Percentiles rank a stretch among this genome's conserved stretches.
Conservation (phyloP, 1,140 invertebrate genomes). For the Contarinia nasturtii region DNA sequence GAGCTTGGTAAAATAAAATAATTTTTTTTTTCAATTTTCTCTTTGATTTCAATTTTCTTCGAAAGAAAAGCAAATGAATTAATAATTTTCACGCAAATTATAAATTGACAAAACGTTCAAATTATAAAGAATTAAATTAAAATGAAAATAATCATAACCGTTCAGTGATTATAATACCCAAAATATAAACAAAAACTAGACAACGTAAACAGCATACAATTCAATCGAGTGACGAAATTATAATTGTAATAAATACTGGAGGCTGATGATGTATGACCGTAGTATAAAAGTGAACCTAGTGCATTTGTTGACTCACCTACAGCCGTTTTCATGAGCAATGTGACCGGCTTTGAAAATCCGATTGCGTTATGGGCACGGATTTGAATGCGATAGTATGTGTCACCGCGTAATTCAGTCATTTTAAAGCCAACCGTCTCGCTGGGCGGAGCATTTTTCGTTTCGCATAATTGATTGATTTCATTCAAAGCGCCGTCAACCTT, state of each 20-base stretch:
- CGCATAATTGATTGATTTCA: conserved; percentile 33
- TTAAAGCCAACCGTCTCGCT: conserved; percentile 38
- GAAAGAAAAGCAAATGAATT: not conserved
- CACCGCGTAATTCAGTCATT: conserved; percentile 43
- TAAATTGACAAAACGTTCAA: not conserved
- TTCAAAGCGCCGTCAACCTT: conserved; percentile 41
- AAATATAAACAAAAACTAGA: not conserved
- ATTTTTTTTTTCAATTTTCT: not conserved
- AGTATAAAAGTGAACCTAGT: conserved; percentile 20
- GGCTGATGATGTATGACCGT: conserved; percentile 4
- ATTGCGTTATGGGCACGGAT: conserved; percentile 68
- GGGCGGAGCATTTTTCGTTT: conserved; percentile 26
- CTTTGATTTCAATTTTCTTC: not conserved
- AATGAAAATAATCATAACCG: not conserved
- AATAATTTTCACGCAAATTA: not conserved
- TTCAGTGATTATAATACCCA: not conserved
- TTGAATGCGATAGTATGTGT: conserved; percentile 65
- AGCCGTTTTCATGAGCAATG: conserved; percentile 60
- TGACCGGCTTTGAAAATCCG: conserved; percentile 53
- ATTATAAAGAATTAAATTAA: no score
- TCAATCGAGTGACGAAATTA: conserved; percentile 20
- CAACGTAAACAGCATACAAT: conserved; percentile 16
- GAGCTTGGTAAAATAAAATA: no score
- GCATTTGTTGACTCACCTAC: conserved; percentile 50
- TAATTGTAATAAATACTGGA: conserved; percentile 9